Conservation (phyloP, 2,888 invertebrate species). For the Drosophila paramelanica region DNA sequence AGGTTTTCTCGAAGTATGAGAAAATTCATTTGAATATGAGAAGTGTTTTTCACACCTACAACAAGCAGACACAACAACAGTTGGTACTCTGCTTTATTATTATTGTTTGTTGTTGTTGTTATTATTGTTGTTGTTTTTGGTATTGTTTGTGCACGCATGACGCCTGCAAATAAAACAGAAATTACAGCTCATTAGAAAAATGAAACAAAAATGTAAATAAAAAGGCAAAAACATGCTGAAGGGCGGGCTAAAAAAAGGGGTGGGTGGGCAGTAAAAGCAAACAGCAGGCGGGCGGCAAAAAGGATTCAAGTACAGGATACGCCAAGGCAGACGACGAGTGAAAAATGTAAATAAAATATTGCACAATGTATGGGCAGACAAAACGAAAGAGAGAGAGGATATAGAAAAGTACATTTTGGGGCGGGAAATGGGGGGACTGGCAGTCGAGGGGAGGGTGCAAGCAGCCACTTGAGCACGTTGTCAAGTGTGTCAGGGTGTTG, state of each 20-base stretch:
- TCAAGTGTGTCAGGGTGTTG: constrained; percentile 63
- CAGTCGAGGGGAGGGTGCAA: constrained; percentile 22
- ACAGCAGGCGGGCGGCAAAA: constrained; percentile 71
- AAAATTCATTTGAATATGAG: constrained; percentile 69
- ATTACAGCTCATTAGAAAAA: constrained; percentile 83
- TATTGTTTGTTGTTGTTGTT: constrained; percentile 17
- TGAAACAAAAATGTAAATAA: constrained; percentile 82
- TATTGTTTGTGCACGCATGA: constrained; percentile 74
- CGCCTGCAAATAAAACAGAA: constrained; percentile 82
- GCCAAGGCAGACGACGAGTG: constrained; percentile 72
- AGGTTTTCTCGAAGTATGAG: neutral
- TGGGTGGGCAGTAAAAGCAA: constrained; percentile 56
- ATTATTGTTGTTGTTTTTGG: constrained; percentile 15
- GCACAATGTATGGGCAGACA: constrained; percentile 50
- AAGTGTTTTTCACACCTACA: constrained; percentile 75
- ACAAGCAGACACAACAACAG: constrained; percentile 41
- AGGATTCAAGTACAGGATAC: constrained; percentile 74
- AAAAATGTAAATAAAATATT: constrained; percentile 80
- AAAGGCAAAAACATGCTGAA: constrained; percentile 38
- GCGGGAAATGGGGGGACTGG: neutral
- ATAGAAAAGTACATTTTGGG: neutral
- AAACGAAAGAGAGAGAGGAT: constrained; percentile 4
- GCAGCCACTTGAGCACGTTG: constrained; percentile 78
- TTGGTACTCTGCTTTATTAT: constrained; percentile 11
- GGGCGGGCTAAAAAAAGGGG: constrained; percentile 17